Evolutionary conservation across 2,797 vertebrate species (phyloP), one percentile per base, ranked within the genome.

Genomic region (Molossus molossus): DNA sequence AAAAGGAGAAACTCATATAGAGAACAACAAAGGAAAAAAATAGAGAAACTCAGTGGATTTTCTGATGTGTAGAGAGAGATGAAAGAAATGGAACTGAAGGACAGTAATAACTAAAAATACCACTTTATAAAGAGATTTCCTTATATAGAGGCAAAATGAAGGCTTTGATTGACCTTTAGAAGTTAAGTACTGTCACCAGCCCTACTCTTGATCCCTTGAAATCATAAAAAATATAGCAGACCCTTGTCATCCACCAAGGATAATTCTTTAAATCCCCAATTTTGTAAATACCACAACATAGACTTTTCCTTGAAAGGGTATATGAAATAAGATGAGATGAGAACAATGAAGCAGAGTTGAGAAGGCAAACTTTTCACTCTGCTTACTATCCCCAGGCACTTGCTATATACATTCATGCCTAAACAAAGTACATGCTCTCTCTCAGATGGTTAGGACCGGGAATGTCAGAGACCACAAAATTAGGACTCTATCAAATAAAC

Each of bases 111-210:
- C 57, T 80, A 70, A 87, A 87, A 48, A 69, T 50, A 65, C 9
- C 14, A 79, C 5, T 15, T 75, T 50, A 75, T 10, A 75, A 45
- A 50, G 55, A 90, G 48, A 29, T 64, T 75, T 85, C 73, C 85
- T 94, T 79, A 77, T 8, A 75, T 21, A 77, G 60, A 91, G 29
- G 64, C 80, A 89, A 86, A 85, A 94, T 60, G 27, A 10, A 53
- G 40, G 67, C 40, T 73, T 8, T 91, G 69, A 65, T 75, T 58
- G 75, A n/a, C 18, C 29, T 79, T 69, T 53, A 9, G 27, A 33
- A 58, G n/a, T 48, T 64, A 95, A 91, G 53, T n/a, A 65, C 55
- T 23, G 17, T 83, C 20, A 65, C 23, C 27, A 81, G 21, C 23
- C 69, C 82, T 90, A 14, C 37, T 76, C 33, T 53, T 79, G 69